Base-by-base conservation (phyloP, 2,888 invertebrate species). In the Plutella xylostella region DNA sequence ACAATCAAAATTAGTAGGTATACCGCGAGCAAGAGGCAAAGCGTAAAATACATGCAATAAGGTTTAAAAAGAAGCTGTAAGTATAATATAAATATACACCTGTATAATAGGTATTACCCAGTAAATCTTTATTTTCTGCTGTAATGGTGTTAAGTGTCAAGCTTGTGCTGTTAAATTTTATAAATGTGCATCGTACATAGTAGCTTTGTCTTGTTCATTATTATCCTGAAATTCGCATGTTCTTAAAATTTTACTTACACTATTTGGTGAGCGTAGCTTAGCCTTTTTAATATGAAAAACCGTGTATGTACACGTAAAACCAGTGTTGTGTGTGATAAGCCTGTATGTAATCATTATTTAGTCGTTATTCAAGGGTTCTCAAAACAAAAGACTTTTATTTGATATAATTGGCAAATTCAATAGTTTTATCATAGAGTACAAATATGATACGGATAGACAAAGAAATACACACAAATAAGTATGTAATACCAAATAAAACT, bases 241-340 rank as follows among this genome's bases (percentile, higher is more conserved):
- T 19, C 7, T 19, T 11, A 37, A 20, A 19, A 7, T 37, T n/a
- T 19, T 20, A 12, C 12, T 37, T 20, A 19, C 20, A 4, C 9
- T 19, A 11, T 35, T 4, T 11, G 9, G 37, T 37, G 19, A 37
- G 37, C 35, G 35, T 35, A 35, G 35, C 35, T 15, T 17, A 35
- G 35, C 35, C 9, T 31, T 6, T 1, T 35, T 35, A 9, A 19
- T 12, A 7, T 35, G 7, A 19, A 17, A 18, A 6, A 18, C n/a
- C n/a, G 37, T 37, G 37, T 37, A 37, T 18, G 18, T 37, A 37
- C 14, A 14, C 20, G 18, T 33, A 33, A 37, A 35, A 5, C 11
- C 17, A 12, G n/a, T n/a, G n/a, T n/a, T n/a, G n/a, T n/a, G n/a
- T 37, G 37, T 37, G 37, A n/a, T n/a, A 37, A 37, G 37, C 37